phyloP scores from a whole-genome alignment of 2,888 invertebrate species.

The Escarpia spicata region DNA sequence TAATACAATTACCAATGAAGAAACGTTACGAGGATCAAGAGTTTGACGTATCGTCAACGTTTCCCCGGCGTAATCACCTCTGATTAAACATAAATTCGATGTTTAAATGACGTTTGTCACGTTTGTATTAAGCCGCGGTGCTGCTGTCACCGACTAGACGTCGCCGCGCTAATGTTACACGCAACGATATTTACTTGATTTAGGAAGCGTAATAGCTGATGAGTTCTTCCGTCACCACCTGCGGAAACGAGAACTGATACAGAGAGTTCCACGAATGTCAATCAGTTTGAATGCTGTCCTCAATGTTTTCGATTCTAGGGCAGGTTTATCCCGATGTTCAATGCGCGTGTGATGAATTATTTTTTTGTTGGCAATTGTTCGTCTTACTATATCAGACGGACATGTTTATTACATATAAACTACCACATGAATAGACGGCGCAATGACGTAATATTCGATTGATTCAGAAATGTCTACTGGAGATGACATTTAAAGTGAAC shows the following conservation, averaged over 20 bases:
- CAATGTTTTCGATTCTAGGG: not conserved
- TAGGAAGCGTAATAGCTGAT: constrained; percentile 6
- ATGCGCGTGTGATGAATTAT: too few relatives aligned
- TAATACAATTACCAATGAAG: constrained; percentile 16
- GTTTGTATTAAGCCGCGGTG: not conserved
- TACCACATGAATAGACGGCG: too few relatives aligned
- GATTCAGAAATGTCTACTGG: too few relatives aligned
- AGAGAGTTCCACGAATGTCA: not conserved
- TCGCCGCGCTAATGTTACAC: not conserved
- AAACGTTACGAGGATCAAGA: not conserved
- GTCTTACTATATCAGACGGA: too few relatives aligned
- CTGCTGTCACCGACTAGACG: not conserved
- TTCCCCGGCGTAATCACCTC: not conserved
- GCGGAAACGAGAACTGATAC: not conserved
- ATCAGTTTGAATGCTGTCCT: not conserved
- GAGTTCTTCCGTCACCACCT: not conserved
- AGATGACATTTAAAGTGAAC: too few relatives aligned
- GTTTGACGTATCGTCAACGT: constrained; percentile 3
- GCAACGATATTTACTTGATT: constrained; percentile 2
- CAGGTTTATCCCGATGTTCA: too few relatives aligned
- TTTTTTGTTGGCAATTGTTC: too few relatives aligned
- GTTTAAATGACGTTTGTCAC: not conserved
- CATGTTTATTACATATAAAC: too few relatives aligned
- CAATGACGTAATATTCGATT: too few relatives aligned
- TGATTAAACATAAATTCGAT: not conserved